A percentile compares a stretch with the other conserved stretches of the same genome.
Evolutionary conservation across 2,888 invertebrate genomes (phyloP).

Genomic region (Heliconius sara): DNA sequence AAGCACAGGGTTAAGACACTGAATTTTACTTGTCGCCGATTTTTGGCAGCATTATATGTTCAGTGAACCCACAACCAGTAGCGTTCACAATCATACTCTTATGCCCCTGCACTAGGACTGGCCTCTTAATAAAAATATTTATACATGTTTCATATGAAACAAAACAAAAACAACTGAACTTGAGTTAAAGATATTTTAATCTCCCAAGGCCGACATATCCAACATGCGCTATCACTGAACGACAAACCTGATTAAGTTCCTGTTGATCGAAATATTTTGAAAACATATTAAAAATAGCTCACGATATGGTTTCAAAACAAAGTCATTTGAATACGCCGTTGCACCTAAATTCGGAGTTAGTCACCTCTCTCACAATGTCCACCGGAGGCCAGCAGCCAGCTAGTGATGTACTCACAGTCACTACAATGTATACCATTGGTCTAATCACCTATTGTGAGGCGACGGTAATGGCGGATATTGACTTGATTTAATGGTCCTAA

Average conservation of each 20-base stretch:
- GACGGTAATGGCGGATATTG: too few relatives aligned
- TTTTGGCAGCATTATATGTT: too few relatives aligned
- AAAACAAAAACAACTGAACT: background rate
- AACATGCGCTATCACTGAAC: background rate
- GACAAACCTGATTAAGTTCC: slow-evolving; percentile 1
- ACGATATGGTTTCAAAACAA: background rate
- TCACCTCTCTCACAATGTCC: background rate
- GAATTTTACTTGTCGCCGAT: too few relatives aligned
- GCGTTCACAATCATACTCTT: too few relatives aligned
- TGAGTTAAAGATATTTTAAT: background rate
- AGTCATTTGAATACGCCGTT: slow-evolving; percentile 9
- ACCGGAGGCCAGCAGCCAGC: background rate
- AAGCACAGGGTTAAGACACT: too few relatives aligned
- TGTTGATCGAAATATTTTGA: slow-evolving; percentile 1
- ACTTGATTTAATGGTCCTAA: background rate
- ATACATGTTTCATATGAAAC: too few relatives aligned
- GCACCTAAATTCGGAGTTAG: slow-evolving; percentile 15
- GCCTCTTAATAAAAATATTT: background rate
- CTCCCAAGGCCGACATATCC: background rate
- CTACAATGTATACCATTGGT: background rate
- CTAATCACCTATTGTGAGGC: slow-evolving; percentile 20
- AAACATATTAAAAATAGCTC: slow-evolving; percentile 15
- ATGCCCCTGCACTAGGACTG: too few relatives aligned
- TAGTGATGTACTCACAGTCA: background rate
- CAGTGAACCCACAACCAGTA: too few relatives aligned